phyloP scores from a whole-genome alignment of 2,797 vertebrate species.

The Streptopelia turtur region DNA sequence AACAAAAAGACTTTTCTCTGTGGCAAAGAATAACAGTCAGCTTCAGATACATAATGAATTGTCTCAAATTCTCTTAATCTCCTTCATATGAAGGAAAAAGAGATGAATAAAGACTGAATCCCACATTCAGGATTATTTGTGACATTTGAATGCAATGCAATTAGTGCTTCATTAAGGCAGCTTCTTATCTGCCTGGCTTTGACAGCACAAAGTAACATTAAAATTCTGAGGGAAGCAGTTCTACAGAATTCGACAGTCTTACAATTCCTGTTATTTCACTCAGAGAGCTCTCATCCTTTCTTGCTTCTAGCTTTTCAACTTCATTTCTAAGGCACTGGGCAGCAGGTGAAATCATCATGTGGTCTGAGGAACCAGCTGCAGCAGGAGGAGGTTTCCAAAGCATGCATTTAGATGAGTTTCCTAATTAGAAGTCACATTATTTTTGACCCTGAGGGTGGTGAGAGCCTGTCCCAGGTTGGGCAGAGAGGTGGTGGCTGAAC shows the following conservation, averaged over 20 bases:
- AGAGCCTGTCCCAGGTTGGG: rapidly evolving
- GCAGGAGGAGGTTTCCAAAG: not conserved
- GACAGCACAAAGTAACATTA: conserved; percentile 58
- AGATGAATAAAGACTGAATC: conserved; percentile 17
- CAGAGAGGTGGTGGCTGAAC: not conserved
- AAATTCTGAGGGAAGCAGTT: conserved; percentile 54
- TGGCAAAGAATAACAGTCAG: conserved; percentile 19
- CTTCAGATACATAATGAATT: conserved; percentile 9
- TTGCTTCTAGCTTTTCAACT: not conserved
- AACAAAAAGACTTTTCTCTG: conserved; percentile 8
- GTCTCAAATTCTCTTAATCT: conserved; percentile 24
- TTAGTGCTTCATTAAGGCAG: conserved; percentile 66
- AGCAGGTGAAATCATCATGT: not conserved
- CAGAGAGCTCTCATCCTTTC: not conserved
- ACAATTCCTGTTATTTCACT: not conserved
- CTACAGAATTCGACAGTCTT: conserved; percentile 8
- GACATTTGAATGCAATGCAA: conserved; percentile 60
- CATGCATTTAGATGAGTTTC: not conserved
- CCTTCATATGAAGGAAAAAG: conserved; percentile 22
- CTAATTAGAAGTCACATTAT: not conserved
- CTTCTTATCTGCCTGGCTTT: conserved; percentile 65
- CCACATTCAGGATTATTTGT: conserved; percentile 50
- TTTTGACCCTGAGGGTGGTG: rapidly evolving
- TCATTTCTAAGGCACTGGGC: not conserved
- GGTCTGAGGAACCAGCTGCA: not conserved